These are phyloP conservation scores for Pissodes strobi DNA, from an alignment of 1,140 invertebrate species.

Conservation along the genomic window DNA sequence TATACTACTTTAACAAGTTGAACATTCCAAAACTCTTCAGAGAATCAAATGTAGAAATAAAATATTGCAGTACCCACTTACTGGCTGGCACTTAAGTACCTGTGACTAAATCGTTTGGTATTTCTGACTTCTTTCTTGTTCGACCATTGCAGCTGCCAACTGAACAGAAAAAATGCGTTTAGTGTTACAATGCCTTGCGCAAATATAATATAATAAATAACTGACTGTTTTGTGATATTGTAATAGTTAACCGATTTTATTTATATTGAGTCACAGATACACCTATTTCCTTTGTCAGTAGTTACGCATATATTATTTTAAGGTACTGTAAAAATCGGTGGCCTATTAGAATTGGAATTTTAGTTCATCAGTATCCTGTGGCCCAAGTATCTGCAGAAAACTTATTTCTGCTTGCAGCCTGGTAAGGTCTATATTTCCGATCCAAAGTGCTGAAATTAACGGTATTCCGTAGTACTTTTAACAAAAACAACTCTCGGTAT, in stretches of 20 bases:
- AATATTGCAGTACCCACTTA: constrained; percentile 10
- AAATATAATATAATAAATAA: no score
- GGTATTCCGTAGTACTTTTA: no score
- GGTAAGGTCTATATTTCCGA: no score
- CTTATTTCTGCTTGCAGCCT: no score
- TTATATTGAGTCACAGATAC: not conserved
- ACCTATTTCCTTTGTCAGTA: not conserved
- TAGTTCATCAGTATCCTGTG: no score
- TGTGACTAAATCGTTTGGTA: constrained; percentile 20
- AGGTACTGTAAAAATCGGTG: no score
- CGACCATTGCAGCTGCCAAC: constrained; percentile 8
- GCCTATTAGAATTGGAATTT: no score
- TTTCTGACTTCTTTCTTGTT: not conserved
- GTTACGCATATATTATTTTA: no score
- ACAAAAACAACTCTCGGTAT: no score
- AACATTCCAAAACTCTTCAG: constrained; percentile 2
- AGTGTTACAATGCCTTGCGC: not conserved
- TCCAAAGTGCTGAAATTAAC: no score
- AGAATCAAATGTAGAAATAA: constrained; percentile 7
- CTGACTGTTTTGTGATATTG: not conserved
- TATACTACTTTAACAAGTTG: not conserved
- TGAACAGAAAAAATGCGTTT: constrained; percentile 1
- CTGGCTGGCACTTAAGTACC: constrained; percentile 8
- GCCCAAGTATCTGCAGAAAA: no score
- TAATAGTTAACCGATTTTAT: not conserved